Base-by-base conservation (phyloP, 2,113 vertebrate species). In the Tinamus guttatus region DNA sequence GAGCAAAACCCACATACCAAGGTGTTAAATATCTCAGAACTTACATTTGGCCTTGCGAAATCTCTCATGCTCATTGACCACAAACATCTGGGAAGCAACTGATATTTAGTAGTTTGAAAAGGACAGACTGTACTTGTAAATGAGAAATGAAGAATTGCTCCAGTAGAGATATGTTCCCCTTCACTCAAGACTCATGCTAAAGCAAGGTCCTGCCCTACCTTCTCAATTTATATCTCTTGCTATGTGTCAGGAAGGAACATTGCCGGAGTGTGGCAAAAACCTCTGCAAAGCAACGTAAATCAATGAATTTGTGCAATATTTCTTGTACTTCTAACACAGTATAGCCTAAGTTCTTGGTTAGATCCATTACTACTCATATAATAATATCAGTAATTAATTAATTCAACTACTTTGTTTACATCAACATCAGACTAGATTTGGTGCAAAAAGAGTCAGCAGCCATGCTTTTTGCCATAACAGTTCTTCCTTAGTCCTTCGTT, bases 261-360 rank as follows among this genome's bases (percentile, higher is more conserved):
- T 25, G 18, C 36, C 41, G 9, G 10, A 40, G 22, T 20, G 12
- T 41, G 15, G 28, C 5, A 86, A 59, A 69, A 6, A 11, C 19
- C 19, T 28, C 12, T 30, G 13, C 24, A 8, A 71, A 18, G 27
- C 6, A 5, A 34, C 0, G 0, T 17, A 12, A 74, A 8, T 4
- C 6, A 82, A 54, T 30, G 11, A 60, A 49, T 65, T 79, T 64
- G 18, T 40, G 49, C 5, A 41, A 5, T 67, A 32, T 52, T 59
- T 75, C 62, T 62, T 51, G 28, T 9, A 32, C 25, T 41, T 13
- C 16, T 74, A 59, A n/a, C n/a, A 36, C 11, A 36, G 13, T 51
- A 78, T 24, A 68, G 62, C 63, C 8, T 34, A 41, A 28, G 27
- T 79, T n/a, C n/a, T 69, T 36, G 18, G n/a, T 38, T 86, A 59